phyloP scores from a whole-genome alignment of 1,140 invertebrate species.

The Platorchestia sp. region DNA sequence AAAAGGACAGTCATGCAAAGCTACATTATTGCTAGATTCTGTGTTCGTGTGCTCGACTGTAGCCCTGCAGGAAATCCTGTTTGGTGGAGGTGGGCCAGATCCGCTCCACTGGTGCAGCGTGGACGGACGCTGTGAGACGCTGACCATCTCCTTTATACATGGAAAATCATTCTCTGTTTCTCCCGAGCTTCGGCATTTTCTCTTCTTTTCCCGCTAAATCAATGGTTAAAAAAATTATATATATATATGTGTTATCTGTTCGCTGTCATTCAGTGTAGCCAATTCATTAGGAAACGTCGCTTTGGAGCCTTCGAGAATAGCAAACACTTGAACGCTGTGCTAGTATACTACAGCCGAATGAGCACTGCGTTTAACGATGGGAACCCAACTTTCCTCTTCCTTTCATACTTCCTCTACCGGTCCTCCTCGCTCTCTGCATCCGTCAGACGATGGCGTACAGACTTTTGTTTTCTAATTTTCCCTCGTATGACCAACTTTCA shows the following conservation, averaged over 20 bases:
- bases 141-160: background rate
- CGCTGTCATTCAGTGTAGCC: background rate
- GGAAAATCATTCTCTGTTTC: background rate
- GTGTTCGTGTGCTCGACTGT: background rate
- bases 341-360: background rate
- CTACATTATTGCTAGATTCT: background rate
- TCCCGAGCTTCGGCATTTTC: background rate
- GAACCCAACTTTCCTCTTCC: background rate
- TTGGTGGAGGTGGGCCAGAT: constrained; percentile 31
- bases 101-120: background rate
- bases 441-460: background rate
- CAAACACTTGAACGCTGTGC: background rate
- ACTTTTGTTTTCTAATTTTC: background rate
- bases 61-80: constrained; percentile 43
- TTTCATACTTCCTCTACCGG: background rate
- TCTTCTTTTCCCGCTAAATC: background rate
- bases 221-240: no score
- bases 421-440: constrained; percentile 1
- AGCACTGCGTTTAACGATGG: background rate
- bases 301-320: background rate
- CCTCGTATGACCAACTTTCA: background rate
- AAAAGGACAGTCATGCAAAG: background rate
- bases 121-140: background rate
- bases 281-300: background rate
- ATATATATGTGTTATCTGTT: background rate